Evolutionary conservation across 2,797 vertebrate genomes (phyloP), one percentile per base, ranked within the genome.

Genomic region (Amblyraja radiata): DNA sequence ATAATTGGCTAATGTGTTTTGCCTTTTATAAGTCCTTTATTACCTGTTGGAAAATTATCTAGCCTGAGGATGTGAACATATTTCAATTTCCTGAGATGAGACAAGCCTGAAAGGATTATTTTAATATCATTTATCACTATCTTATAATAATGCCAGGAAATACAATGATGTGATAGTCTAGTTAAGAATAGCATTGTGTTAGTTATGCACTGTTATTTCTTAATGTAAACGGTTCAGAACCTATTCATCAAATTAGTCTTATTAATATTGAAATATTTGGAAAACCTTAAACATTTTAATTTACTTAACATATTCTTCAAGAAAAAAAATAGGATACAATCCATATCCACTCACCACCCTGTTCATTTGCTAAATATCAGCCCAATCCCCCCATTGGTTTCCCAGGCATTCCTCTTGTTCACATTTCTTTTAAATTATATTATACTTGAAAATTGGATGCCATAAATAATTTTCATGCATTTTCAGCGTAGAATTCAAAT

Each of bases 221-320:
- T 16, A 68, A 21, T 63, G 18, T 21, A 21, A 36, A 32, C 1
- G 8, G 16, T 65, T 68, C 16, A 88, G n/a, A 68, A 21, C 8
- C 63, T 36, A 68, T 88, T 63, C 16, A 65, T 68, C 61, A 63
- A 77, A 25, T 79, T 4, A 81, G 36, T 28, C 10, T 83, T 28
- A 83, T 61, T 84, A 61, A 61, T 61, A 84, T 58, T 84, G 4
- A 84, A 84, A 84, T 28, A 84, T 61, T 28, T 84, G n/a, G 0
- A 25, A n/a, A 61, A 84, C 54, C 81, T 84, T 84, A 28, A 61
- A 61, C 80, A 58, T 83, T 58, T 28, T 83, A 84, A 84, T n/a
- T 58, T 84, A 61, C 23, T 18, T 61, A 58, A n/a, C 80, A 13
- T 83, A 5, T 83, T 79, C 78, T 21, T 61, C 25, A 61, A 61